A percentile compares a stretch with the other conserved stretches of the same genome.
phyloP scores from a whole-genome alignment of 2,888 invertebrate species.

The Protonemura montana region DNA sequence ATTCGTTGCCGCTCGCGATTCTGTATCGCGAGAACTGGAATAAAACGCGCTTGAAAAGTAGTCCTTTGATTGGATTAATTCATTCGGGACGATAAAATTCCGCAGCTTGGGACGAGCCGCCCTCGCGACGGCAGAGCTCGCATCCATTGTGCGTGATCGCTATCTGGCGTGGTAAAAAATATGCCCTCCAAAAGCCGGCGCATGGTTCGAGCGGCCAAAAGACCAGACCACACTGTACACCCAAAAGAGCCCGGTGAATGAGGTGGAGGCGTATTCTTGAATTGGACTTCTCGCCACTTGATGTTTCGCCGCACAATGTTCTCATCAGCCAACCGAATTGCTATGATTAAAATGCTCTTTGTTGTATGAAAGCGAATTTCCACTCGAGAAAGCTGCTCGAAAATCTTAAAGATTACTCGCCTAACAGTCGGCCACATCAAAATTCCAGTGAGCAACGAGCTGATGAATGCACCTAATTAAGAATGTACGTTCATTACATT shows the following conservation, averaged over 20 bases:
- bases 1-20: background rate
- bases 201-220: background rate
- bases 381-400: slow-evolving; percentile 23
- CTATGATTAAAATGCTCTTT: slow-evolving; percentile 28
- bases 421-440: slow-evolving; percentile 22
- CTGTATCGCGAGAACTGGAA: background rate
- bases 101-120: too few species aligned
- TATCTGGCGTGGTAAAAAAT: background rate
- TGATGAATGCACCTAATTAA: slow-evolving; percentile 37
- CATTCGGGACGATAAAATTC: background rate
- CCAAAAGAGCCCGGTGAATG: background rate
- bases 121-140: too few species aligned
- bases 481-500: slow-evolving; percentile 35
- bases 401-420: slow-evolving; percentile 31
- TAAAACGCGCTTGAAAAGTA: background rate
- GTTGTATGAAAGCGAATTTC: slow-evolving; percentile 20
- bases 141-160: background rate
- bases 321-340: slow-evolving; percentile 1
- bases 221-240: background rate
- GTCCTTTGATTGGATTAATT: background rate
- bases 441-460: background rate
- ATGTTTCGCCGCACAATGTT: background rate
- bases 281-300: background rate
- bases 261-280: background rate
- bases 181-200: background rate